Evolutionary conservation across 2,888 invertebrate species (phyloP).

Genomic region (Mythimna albipuncta): DNA sequence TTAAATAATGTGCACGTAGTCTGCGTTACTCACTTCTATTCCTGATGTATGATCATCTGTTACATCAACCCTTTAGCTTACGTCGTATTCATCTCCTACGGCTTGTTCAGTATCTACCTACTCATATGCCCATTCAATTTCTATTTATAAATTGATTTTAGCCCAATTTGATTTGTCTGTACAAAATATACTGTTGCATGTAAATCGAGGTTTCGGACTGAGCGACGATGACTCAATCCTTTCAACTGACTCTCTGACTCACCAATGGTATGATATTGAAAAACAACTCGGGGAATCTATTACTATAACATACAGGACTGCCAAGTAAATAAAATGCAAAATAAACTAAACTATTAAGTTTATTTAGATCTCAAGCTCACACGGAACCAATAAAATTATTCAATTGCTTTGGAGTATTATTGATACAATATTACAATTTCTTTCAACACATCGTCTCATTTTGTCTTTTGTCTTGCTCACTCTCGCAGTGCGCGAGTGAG

Average conservation of each 20-base stretch:
- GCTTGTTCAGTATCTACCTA: conserved; percentile 18
- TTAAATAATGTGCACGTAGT: conserved; percentile 45
- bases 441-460: conserved; percentile 60
- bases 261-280: conserved; percentile 58
- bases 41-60: conserved; percentile 30
- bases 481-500: conserved; percentile 65
- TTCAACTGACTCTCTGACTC: conserved; percentile 64
- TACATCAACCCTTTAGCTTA: conserved; percentile 38
- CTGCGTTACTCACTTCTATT: conserved; percentile 49
- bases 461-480: conserved; percentile 63
- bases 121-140: conserved; percentile 19
- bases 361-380: conserved; percentile 64
- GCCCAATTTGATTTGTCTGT: conserved; percentile 29
- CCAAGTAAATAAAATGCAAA: conserved; percentile 64
- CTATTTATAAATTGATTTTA: conserved; percentile 37
- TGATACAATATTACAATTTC: conserved; percentile 62
- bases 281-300: conserved; percentile 62
- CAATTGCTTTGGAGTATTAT: conserved; percentile 64
- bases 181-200: conserved; percentile 28
- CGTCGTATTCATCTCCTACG: conserved; percentile 15
- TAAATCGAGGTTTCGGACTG: conserved; percentile 28
- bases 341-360: conserved; percentile 61
- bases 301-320: conserved; percentile 58
- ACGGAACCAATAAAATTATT: conserved; percentile 58
- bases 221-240: conserved; percentile 60